Percentiles rank a stretch among this genome's conserved stretches.
phyloP scores from a whole-genome alignment of 2,888 invertebrate genomes.

The Netelia inedita region DNA sequence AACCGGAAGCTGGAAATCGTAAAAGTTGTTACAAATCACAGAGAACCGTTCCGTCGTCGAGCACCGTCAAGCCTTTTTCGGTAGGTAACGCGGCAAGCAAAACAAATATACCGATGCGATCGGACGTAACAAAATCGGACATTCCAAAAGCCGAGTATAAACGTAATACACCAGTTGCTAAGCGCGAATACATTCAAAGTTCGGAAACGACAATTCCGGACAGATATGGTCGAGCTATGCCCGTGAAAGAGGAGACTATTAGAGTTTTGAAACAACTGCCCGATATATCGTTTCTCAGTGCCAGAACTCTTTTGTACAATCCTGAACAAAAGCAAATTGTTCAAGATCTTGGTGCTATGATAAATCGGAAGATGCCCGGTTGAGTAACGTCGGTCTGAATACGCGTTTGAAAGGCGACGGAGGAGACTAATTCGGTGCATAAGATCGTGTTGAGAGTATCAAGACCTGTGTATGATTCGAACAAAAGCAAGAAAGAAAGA shows the following conservation, averaged over 20 bases:
- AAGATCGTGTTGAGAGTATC: constrained; percentile 43
- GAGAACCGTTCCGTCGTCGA: constrained; percentile 50
- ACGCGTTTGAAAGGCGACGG: constrained; percentile 78
- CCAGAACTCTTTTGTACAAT: constrained; percentile 82
- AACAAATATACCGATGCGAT: constrained; percentile 53
- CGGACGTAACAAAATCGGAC: constrained; percentile 68
- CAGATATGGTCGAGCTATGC: constrained; percentile 81
- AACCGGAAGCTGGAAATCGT: constrained; percentile 68
- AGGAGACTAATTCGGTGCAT: constrained; percentile 60
- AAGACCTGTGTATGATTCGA: constrained; percentile 33
- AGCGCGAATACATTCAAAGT: constrained; percentile 67
- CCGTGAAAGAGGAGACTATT: constrained; percentile 80
- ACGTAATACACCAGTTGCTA: constrained; percentile 63
- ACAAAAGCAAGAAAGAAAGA: constrained; percentile 42
- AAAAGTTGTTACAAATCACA: constrained; percentile 59
- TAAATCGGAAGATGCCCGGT: constrained; percentile 84
- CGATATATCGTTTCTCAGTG: constrained; percentile 83
- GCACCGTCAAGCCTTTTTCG: constrained; percentile 67
- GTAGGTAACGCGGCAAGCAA: constrained; percentile 63
- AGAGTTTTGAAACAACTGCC: constrained; percentile 82
- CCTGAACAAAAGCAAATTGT: constrained; percentile 83
- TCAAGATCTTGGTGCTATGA: constrained; percentile 83
- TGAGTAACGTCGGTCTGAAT: constrained; percentile 85
- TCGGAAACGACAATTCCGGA: constrained; percentile 80
- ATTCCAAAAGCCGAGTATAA: constrained; percentile 53